Base-by-base conservation (phyloP, 2,797 vertebrate species). In the Poeciliopsis paucimaculata region DNA sequence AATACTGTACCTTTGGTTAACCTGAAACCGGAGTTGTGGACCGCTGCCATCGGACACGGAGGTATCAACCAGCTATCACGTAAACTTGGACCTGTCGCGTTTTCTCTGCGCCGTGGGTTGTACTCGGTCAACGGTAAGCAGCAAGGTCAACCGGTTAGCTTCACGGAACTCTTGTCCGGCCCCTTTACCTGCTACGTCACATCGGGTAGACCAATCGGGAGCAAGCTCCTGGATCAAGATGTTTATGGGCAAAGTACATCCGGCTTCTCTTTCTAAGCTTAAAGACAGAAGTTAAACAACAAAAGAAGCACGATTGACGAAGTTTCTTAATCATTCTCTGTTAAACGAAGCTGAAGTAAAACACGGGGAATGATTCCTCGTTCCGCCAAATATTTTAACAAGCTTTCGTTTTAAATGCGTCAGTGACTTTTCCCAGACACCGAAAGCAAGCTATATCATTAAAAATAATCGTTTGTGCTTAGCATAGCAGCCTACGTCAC, bases 1-100 rank as follows among this genome's bases (percentile, higher is more conserved):
- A 11, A n/a, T 47, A 43, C 73, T n/a, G 82, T 91, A 96, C 95
- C 95, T 95, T 95, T 96, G 3, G 92, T 90, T 41, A 95, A 41
- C 49, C 82, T 82, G 70, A 95, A 87, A 49, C 94, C 94, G 5
- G 91, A 73, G 78, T 72, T 79, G 77, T 91, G 8, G 8, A 91
- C 2, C 0, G 78, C 81, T 2, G 90, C 60, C 72, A 87, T 73
- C 15, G 73, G 36, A n/a, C 80, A 73, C 49, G 43, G 31, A 2
- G 84, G 45, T 36, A 83, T 26, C 23, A 72, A 76, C 4, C 84
- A 51, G 36, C 89, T 18, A 0, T 77, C 73, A 3, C 90, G 72
- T 66, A 93, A 41, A 79, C 71, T 23, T 12, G 84, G 36, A 53
- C 53, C 68, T 18, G 91, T 4, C 91, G 91, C 86, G 77, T 55